Evolutionary conservation across 2,888 invertebrate genomes (phyloP), one percentile per base, ranked within the genome.

Genomic region (Drosophila basisetae): DNA sequence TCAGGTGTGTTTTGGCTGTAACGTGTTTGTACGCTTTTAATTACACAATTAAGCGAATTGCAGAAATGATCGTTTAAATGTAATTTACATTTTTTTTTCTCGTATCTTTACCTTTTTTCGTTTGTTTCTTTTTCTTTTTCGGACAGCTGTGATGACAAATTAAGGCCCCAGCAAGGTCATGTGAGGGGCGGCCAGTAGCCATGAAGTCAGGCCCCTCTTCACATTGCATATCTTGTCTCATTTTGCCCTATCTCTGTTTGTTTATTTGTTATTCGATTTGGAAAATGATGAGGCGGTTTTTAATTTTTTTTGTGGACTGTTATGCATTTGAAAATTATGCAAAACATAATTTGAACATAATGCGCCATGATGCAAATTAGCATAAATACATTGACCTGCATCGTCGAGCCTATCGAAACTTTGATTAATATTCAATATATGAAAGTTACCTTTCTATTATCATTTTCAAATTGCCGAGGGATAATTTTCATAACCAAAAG

Each of bases 181-280:
- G 74, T 87, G 90, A 85, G 90, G 85, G 91, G 90, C 85, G 88
- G 62, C 90, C 85, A 85, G 91, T 89, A 91, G 90, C 91, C 82
- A 81, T 91, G 88, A 87, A 84, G 72, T 68, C 69, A 39, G 47
- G 55, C 65, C 61, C 41, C 67, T 72, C 53, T 56, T 52, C 37
- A 56, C 54, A 60, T 61, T 59, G 72, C 62, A 69, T 63, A 70
- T 69, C 59, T 72, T 63, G 72, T 80, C 62, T 62, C 76, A 72
- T 80, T 80, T 82, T 54, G 37, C 11, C 30, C 33, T 16, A n/a
- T 28, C 18, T 7, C 13, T 50, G 10, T 39, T 28, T 56, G 9
- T 52, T 18, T n/a, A 30, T 58, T 55, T 49, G 30, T 59, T 18
- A 31, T 41, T 58, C 61, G 70, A 75, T 82, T 84, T 84, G 88